phyloP scores from a whole-genome alignment of 2,113 vertebrate species.

The Apodemus sylvaticus region DNA sequence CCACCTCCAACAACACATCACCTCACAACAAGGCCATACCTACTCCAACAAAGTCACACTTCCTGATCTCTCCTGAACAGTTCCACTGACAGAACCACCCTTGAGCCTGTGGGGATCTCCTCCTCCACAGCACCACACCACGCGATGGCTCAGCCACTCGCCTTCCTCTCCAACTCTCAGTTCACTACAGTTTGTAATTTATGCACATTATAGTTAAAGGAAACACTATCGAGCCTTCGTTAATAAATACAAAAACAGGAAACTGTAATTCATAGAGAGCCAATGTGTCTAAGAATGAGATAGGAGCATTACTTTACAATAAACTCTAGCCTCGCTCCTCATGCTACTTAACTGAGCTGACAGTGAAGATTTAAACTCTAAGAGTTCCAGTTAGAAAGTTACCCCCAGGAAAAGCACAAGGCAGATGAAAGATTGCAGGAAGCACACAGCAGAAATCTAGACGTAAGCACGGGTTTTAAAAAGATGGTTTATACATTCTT shows the following conservation, averaged over 20 bases:
- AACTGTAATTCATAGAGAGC: not conserved
- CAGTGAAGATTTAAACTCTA: not conserved
- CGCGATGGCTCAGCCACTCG: no score
- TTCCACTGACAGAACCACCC: not conserved
- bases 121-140: fast-evolving
- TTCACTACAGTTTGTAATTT: not conserved
- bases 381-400: not conserved
- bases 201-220: not conserved
- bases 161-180: not conserved
- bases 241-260: not conserved
- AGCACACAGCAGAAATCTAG: not conserved
- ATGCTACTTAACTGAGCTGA: not conserved
- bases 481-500: not conserved
- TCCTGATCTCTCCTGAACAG: not conserved
- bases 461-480: not conserved
- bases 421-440: not conserved
- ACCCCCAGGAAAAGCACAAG: not conserved
- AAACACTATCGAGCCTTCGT: not conserved
- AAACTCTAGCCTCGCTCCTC: not conserved
- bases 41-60: not conserved
- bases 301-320: not conserved
- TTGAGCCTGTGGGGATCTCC: not conserved
- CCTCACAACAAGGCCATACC: not conserved
- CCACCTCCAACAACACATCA: not conserved
- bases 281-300: not conserved